Percentiles rank a stretch among this genome's conserved stretches.
These are phyloP conservation scores for Siniperca knerii DNA, from an alignment of 2,113 vertebrate species.

Conservation along the genomic window DNA sequence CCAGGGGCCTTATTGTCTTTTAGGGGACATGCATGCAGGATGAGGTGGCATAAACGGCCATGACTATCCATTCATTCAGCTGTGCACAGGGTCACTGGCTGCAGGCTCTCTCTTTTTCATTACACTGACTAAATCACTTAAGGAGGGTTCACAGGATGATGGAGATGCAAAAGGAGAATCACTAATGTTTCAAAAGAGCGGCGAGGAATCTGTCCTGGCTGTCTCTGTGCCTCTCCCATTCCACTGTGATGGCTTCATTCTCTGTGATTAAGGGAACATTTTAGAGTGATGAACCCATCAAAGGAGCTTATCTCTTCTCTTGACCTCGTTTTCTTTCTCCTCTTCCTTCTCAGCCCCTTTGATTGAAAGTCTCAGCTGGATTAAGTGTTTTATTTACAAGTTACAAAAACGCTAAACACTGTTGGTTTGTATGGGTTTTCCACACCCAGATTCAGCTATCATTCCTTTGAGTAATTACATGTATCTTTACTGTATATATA, in stretches of 20 bases:
- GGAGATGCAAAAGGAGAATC: constrained; percentile 18
- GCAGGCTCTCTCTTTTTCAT: constrained; percentile 39
- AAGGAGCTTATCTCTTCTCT: constrained; percentile 3
- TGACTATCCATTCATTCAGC: constrained; percentile 11
- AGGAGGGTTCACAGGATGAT: constrained; percentile 30
- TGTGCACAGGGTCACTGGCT: constrained; percentile 7
- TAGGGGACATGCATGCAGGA: background rate
- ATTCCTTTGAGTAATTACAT: background rate
- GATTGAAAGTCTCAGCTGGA: background rate
- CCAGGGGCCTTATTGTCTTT: background rate
- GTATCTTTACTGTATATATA: background rate
- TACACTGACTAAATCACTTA: constrained; percentile 35
- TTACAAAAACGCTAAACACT: too few species aligned
- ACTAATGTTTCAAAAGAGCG: constrained; percentile 28
- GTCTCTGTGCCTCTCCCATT: constrained; percentile 9
- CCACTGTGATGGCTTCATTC: constrained; percentile 40
- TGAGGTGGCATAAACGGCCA: constrained; percentile 21
- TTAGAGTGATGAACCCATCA: constrained; percentile 39
- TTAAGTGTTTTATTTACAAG: background rate
- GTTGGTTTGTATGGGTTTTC: background rate
- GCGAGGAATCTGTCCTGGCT: constrained; percentile 16
- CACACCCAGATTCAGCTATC: background rate
- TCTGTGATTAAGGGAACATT: constrained; percentile 47
- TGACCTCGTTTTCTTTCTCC: background rate
- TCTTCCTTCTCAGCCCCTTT: too few species aligned